phyloP scores from a whole-genome alignment of 2,113 vertebrate genomes.

The Micromys minutus region DNA sequence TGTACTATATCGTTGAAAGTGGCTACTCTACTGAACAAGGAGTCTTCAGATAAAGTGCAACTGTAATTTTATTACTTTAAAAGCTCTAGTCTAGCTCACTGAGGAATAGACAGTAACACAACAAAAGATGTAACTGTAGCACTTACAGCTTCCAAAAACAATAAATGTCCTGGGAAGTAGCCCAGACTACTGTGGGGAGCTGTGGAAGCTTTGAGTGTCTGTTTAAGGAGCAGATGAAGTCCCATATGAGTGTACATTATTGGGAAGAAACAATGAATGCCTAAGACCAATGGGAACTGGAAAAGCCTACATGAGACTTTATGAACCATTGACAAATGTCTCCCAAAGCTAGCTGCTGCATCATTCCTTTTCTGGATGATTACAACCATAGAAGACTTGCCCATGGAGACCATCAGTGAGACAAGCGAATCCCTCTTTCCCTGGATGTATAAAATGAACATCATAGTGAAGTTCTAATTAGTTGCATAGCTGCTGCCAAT shows the following conservation, averaged over 20 bases:
- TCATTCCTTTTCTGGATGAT: neutral
- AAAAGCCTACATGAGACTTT: neutral
- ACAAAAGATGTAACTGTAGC: neutral
- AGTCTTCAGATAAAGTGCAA: neutral
- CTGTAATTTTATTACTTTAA: neutral
- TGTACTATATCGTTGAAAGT: neutral
- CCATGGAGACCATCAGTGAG: neutral
- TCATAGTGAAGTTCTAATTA: neutral
- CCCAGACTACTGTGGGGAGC: neutral
- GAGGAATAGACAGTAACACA: neutral
- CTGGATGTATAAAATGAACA: neutral
- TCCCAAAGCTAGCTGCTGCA: neutral
- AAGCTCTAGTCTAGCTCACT: neutral
- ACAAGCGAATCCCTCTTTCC: neutral
- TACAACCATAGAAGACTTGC: neutral
- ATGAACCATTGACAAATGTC: neutral
- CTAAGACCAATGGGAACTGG: neutral
- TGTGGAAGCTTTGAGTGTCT: neutral
- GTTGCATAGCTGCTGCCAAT: neutral
- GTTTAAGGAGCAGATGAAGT: neutral
- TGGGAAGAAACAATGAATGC: neutral
- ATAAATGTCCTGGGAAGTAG: neutral
- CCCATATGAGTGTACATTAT: neutral
- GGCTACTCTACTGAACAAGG: neutral
- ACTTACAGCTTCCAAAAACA: neutral